Evolutionary conservation across 2,797 vertebrate genomes (phyloP).

Genomic region (Lycodopsis pacificus): DNA sequence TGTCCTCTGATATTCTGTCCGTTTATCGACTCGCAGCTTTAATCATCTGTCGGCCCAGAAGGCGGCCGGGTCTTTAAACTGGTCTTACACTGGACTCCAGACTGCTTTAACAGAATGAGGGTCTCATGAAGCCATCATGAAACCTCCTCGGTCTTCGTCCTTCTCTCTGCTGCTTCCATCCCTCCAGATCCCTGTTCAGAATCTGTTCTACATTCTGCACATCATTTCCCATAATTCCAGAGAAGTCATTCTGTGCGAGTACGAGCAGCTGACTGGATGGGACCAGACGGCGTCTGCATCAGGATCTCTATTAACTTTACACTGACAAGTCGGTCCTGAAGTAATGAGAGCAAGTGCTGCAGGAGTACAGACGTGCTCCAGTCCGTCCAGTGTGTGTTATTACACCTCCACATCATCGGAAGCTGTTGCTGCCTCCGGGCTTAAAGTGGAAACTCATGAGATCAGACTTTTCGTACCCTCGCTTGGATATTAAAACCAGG

Average conservation of each 20-base stretch:
- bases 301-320: conserved; percentile 33
- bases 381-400: background rate
- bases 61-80: conserved; percentile 27
- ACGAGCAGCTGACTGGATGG: background rate
- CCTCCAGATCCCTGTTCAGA: background rate
- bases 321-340: conserved; percentile 33
- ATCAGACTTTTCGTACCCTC: background rate
- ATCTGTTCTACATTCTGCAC: conserved; percentile 5
- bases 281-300: conserved; percentile 4
- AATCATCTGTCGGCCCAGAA: conserved; percentile 39
- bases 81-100: conserved; percentile 38
- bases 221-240: conserved; percentile 31
- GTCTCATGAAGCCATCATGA: conserved; percentile 27
- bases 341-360: conserved; percentile 31
- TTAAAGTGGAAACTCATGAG: conserved; percentile 12
- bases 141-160: background rate
- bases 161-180: background rate
- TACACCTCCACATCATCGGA: background rate
- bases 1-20: conserved; percentile 42
- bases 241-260: background rate
- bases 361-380: conserved; percentile 6
- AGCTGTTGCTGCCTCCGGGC: conserved; percentile 6
- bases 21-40: conserved; percentile 56
- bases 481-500: conserved; percentile 10
- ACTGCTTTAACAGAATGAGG: conserved; percentile 14